Evolutionary conservation across 2,888 invertebrate species (phyloP).

Genomic region (Habrosyne pyritoides): DNA sequence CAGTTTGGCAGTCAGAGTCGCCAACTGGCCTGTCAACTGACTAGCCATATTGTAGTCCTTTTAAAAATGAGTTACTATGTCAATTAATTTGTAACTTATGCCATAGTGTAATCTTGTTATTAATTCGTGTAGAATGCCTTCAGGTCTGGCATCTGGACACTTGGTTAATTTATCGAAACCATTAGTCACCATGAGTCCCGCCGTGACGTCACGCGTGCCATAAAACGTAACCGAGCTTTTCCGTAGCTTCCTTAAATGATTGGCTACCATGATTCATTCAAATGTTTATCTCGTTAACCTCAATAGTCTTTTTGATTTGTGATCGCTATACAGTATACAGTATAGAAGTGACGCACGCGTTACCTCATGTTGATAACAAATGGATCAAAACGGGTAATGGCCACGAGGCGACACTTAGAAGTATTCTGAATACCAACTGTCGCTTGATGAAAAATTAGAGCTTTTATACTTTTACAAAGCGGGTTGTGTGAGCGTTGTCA

Average conservation of each 20-base stretch:
- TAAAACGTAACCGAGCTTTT: conserved; percentile 39
- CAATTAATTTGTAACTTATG: conserved; percentile 12
- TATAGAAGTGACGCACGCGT: conserved; percentile 23
- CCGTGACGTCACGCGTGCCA: conserved; percentile 47
- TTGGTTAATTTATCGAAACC: conserved; percentile 54
- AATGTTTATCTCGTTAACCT: conserved; percentile 49
- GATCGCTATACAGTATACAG: conserved; percentile 22
- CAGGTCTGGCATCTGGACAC: conserved; percentile 56
- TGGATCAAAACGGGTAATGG: conserved; percentile 34
- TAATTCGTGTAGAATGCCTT: conserved; percentile 46
- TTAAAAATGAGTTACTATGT: not conserved
- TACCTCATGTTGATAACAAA: conserved; percentile 27
- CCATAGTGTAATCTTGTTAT: conserved; percentile 32
- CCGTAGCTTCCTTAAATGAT: conserved; percentile 37
- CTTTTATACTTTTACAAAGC: not conserved
- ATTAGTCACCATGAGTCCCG: conserved; percentile 48
- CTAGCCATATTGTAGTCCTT: not conserved
- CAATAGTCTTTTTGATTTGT: conserved; percentile 52
- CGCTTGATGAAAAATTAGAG: not conserved
- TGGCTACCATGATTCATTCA: conserved; percentile 42
- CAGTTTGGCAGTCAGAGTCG: too few species aligned
- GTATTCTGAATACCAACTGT: conserved; percentile 16
- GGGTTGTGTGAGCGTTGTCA: not conserved
- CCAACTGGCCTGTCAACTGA: too few species aligned
- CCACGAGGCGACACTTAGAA: conserved; percentile 26